Evolutionary conservation across 2,888 invertebrate genomes (phyloP).

Genomic region (Rhamnusium bicolor): DNA sequence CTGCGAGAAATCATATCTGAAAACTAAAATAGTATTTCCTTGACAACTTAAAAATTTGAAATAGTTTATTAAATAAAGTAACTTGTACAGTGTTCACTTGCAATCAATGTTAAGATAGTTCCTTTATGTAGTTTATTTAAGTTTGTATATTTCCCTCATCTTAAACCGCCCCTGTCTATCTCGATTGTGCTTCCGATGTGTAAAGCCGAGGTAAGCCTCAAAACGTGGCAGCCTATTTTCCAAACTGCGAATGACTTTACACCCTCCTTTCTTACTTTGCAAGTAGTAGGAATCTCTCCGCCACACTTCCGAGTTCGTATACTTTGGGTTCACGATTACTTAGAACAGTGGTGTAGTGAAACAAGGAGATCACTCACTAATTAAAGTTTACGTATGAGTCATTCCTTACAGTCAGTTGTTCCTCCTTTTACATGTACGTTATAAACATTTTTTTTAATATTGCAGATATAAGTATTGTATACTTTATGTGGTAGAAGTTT

Average conservation of each 20-base stretch:
- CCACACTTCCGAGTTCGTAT: conserved; percentile 39
- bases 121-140: conserved; percentile 45
- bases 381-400: background rate
- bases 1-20: background rate
- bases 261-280: conserved; percentile 55
- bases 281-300: conserved; percentile 52
- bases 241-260: conserved; percentile 58
- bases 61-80: conserved; percentile 41
- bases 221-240: conserved; percentile 51
- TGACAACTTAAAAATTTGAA: background rate
- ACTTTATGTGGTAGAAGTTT: too few species aligned
- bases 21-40: background rate
- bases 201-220: conserved; percentile 50
- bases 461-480: too few species aligned
- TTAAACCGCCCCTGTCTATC: conserved; percentile 50
- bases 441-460: too few species aligned
- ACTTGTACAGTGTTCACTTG: conserved; percentile 27
- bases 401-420: too few species aligned
- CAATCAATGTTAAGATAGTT: conserved; percentile 50
- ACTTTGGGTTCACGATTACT: conserved; percentile 43
- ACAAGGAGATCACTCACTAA: background rate
- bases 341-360: conserved; percentile 1
- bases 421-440: too few species aligned
- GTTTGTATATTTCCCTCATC: conserved; percentile 44
- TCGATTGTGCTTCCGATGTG: conserved; percentile 47